Percentiles rank a stretch among this genome's conserved stretches.
phyloP scores from a whole-genome alignment of 1,140 invertebrate genomes.

The Samia ricini region DNA sequence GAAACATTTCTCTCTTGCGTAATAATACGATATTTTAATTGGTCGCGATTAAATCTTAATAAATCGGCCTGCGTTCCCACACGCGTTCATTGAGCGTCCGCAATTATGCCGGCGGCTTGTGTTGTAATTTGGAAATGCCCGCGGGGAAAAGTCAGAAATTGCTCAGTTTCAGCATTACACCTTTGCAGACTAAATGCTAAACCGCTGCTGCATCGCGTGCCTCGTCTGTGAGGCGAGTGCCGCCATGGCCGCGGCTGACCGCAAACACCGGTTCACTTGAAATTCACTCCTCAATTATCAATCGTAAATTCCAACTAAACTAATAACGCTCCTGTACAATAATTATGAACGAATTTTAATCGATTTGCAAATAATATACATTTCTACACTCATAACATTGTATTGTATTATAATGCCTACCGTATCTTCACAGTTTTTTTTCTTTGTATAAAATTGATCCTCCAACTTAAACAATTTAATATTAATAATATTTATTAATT shows the following conservation, averaged over 20 bases:
- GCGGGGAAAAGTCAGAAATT: slow-evolving; percentile 58
- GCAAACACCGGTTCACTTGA: slow-evolving; percentile 45
- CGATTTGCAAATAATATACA: background rate
- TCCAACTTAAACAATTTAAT: too few species aligned
- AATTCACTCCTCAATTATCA: slow-evolving; percentile 69
- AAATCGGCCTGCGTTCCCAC: slow-evolving; percentile 61
- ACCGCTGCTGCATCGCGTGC: slow-evolving; percentile 49
- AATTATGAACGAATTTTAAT: slow-evolving; percentile 14
- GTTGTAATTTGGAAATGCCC: slow-evolving; percentile 63
- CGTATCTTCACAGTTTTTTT: too few species aligned
- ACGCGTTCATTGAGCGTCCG: slow-evolving; percentile 41
- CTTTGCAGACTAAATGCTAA: slow-evolving; percentile 27
- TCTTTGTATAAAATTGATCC: too few species aligned
- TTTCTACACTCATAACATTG: background rate
- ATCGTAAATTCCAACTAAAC: slow-evolving; percentile 69
- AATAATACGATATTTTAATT: slow-evolving; percentile 66
- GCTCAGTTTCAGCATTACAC: slow-evolving; percentile 49
- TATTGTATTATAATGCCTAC: too few species aligned
- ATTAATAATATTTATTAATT: too few species aligned
- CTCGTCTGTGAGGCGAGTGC: slow-evolving; percentile 25
- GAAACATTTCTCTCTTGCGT: slow-evolving; percentile 42
- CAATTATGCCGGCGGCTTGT: slow-evolving; percentile 60
- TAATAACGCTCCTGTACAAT: slow-evolving; percentile 34
- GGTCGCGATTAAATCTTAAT: slow-evolving; percentile 68
- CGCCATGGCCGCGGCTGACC: too few species aligned